Evolutionary conservation across 1,140 invertebrate species (phyloP).

Genomic region (Euura lappo): DNA sequence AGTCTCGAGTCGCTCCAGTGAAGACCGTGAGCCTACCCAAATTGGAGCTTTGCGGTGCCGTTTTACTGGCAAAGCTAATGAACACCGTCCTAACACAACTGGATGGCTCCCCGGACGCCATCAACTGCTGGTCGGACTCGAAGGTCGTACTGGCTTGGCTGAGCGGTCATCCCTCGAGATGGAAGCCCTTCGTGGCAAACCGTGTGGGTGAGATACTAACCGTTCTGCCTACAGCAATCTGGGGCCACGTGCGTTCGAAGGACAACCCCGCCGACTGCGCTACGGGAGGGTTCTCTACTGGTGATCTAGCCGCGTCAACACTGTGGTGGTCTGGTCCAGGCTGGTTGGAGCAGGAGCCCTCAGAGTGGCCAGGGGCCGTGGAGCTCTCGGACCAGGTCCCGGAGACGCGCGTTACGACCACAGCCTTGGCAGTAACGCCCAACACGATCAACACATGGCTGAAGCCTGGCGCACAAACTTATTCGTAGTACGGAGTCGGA

Average conservation of each 20-base stretch:
- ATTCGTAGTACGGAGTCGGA: too few species aligned
- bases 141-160: slow-evolving; percentile 28
- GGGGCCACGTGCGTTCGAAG: slow-evolving; percentile 34
- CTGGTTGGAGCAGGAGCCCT: slow-evolving; percentile 15
- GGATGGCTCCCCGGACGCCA: not conserved
- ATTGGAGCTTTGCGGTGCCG: slow-evolving; percentile 28
- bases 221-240: slow-evolving; percentile 18
- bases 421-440: too few species aligned
- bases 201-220: slow-evolving; percentile 36
- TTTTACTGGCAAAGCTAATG: slow-evolving; percentile 19
- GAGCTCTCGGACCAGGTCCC: too few species aligned
- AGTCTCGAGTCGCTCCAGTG: slow-evolving; percentile 27
- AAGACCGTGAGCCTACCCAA: slow-evolving; percentile 30
- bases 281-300: slow-evolving; percentile 29
- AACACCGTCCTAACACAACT: not conserved
- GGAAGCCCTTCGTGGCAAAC: slow-evolving; percentile 32
- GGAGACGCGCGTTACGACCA: too few species aligned
- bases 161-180: slow-evolving; percentile 15
- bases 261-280: slow-evolving; percentile 41
- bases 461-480: too few species aligned
- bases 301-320: slow-evolving; percentile 14
- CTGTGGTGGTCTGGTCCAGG: slow-evolving; percentile 30
- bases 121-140: slow-evolving; percentile 24
- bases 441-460: too few species aligned
- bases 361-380: slow-evolving; percentile 22